These are phyloP conservation scores for Rutilus rutilus DNA, from an alignment of 2,113 vertebrate genomes.

Conservation along the genomic window DNA sequence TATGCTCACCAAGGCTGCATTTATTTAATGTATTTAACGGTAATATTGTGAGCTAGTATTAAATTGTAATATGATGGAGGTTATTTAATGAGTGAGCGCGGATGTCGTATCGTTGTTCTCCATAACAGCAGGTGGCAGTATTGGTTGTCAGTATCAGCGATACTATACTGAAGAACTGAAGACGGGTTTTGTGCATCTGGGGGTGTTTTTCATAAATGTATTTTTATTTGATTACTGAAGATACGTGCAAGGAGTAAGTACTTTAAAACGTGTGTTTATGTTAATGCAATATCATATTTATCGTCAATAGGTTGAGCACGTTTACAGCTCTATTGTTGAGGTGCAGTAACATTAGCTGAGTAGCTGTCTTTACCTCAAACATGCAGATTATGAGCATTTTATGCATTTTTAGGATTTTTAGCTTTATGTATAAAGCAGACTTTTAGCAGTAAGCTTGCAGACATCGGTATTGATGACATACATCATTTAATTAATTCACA, in stretches of 20 bases:
- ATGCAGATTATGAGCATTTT: neutral
- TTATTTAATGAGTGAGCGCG: neutral
- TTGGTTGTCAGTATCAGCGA: no score
- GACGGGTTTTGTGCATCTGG: neutral
- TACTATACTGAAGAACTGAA: neutral
- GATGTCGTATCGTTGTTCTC: neutral
- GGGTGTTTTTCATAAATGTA: conserved; percentile 4
- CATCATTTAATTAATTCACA: neutral
- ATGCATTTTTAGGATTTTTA: neutral
- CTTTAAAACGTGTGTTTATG: neutral
- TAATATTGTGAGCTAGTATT: no score
- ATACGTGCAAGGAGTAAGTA: conserved; percentile 21
- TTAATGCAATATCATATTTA: neutral
- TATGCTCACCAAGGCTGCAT: neutral
- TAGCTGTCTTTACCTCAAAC: neutral
- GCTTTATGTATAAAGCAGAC: neutral
- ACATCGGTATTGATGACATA: neutral
- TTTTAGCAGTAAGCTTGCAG: neutral
- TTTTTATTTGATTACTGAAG: conserved; percentile 7
- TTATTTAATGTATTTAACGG: neutral
- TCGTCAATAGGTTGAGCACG: no score
- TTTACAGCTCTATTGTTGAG: no score
- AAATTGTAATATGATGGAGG: neutral
- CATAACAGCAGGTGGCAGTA: conserved; percentile 20
- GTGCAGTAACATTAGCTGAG: neutral